These are phyloP conservation scores for Frieseomelitta varia DNA, from an alignment of 1,140 invertebrate species.

Conservation along the genomic window DNA sequence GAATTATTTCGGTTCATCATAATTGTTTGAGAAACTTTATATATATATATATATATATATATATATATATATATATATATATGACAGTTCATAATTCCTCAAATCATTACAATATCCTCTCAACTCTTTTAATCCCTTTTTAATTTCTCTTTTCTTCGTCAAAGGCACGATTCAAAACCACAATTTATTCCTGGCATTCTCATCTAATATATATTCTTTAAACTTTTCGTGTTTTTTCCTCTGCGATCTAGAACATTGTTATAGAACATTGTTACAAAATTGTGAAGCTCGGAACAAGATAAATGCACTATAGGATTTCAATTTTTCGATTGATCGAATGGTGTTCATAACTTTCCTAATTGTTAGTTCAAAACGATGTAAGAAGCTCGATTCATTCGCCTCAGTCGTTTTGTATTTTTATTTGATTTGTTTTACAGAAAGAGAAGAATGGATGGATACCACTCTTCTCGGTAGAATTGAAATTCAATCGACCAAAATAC, in stretches of 20 bases:
- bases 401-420: background rate
- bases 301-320: background rate
- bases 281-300: background rate
- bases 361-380: too few relatives aligned
- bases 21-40: too few relatives aligned
- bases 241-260: background rate
- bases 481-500: background rate
- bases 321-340: background rate
- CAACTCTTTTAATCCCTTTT: background rate
- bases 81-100: too few relatives aligned
- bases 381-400: too few relatives aligned
- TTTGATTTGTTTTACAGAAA: background rate
- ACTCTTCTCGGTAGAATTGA: background rate
- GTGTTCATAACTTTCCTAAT: background rate
- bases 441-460: background rate
- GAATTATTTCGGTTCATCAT: too few relatives aligned
- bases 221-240: background rate
- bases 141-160: background rate
- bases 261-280: background rate
- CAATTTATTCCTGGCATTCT: background rate
- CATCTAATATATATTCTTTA: background rate
- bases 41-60: too few relatives aligned
- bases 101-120: too few relatives aligned
- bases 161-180: background rate
- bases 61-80: too few relatives aligned